These are phyloP conservation scores for Apus apus DNA, from an alignment of 2,113 vertebrate species.

Conservation along the genomic window DNA sequence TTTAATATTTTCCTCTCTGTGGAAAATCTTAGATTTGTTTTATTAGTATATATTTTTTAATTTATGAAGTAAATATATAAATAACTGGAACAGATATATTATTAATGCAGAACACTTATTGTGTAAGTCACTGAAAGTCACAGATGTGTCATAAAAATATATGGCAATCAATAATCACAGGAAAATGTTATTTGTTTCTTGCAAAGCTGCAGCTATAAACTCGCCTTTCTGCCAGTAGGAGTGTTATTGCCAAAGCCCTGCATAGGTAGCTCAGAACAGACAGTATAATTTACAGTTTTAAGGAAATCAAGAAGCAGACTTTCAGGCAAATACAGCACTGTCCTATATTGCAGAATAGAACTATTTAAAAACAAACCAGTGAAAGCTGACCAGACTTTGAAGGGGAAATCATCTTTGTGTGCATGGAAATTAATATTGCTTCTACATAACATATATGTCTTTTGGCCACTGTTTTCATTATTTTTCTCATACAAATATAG, in stretches of 20 bases:
- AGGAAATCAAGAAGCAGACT: conserved; percentile 15
- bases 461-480: background rate
- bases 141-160: conserved; percentile 37
- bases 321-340: background rate
- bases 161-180: conserved; percentile 55
- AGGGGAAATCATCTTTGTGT: background rate
- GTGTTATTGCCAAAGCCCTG: background rate
- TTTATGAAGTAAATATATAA: conserved; percentile 43
- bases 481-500: background rate
- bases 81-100: background rate
- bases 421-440: background rate
- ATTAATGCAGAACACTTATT: conserved; percentile 10
- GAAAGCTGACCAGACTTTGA: background rate
- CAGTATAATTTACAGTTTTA: background rate
- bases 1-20: conserved; percentile 25
- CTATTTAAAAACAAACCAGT: conserved; percentile 16
- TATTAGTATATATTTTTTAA: conserved; percentile 19
- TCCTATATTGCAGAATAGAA: background rate
- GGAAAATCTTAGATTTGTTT: conserved; percentile 1
- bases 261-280: background rate
- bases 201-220: conserved; percentile 34
- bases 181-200: conserved; percentile 55
- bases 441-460: background rate
- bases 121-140: conserved; percentile 25
- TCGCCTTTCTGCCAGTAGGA: background rate